Conservation (phyloP, 2,113 vertebrate species). For the Sterrhoptilus dennistouni region DNA sequence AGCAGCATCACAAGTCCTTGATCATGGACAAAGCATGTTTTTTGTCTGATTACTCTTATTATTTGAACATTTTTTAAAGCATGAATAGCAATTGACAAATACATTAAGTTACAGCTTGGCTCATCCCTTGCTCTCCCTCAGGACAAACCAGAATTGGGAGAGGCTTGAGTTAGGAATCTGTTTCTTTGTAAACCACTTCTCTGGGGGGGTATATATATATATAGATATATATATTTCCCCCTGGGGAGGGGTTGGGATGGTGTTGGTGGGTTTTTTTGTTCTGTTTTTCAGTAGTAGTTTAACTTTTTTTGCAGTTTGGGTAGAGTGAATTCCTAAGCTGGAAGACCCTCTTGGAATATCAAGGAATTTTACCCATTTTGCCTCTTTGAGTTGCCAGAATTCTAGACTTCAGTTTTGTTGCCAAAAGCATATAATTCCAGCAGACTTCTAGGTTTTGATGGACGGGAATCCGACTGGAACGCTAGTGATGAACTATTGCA, state of each 20-base stretch:
- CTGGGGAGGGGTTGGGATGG: no score
- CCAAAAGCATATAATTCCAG: not conserved
- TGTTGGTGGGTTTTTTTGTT: no score
- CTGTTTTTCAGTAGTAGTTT: not conserved
- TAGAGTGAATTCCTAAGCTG: not conserved
- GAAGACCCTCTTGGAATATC: not conserved
- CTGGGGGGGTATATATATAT: no score
- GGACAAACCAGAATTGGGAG: not conserved
- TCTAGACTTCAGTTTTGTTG: not conserved
- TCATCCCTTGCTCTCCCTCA: not conserved
- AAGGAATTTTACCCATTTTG: not conserved
- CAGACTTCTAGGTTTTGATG: not conserved
- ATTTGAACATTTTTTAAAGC: not conserved
- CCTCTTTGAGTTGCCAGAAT: not conserved
- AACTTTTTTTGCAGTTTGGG: not conserved
- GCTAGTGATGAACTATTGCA: not conserved
- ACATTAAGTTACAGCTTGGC: not conserved
- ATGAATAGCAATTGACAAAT: not conserved
- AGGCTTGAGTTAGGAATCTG: not conserved
- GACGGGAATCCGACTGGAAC: not conserved
- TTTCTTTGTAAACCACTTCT: not conserved
- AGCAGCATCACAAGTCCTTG: not conserved
- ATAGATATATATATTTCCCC: no score
- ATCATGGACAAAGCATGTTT: not conserved
- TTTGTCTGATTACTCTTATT: conserved; percentile 11